Evolutionary conservation across 1,140 invertebrate genomes (phyloP).

Genomic region (Pinna nobilis): DNA sequence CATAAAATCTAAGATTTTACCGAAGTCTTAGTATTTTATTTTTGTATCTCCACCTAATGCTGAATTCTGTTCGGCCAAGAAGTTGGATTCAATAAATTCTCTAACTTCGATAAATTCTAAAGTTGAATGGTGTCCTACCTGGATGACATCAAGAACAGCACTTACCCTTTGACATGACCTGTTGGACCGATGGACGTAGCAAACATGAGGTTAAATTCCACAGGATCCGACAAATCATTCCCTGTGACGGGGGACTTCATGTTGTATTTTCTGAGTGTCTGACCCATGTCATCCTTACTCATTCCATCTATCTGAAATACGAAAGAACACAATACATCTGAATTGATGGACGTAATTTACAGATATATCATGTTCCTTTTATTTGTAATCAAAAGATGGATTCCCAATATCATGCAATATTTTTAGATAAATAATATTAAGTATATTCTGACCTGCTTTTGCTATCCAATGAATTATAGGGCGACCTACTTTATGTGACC

Average conservation of each 20-base stretch:
- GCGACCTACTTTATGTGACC: too few relatives aligned
- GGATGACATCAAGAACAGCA: neutral
- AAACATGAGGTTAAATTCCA: slow-evolving; percentile 99
- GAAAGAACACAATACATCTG: too few relatives aligned
- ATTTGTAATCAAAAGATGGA: too few relatives aligned
- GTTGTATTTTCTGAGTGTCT: slow-evolving; percentile 87
- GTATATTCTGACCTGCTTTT: too few relatives aligned
- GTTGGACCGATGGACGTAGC: slow-evolving; percentile 97
- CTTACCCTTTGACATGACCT: slow-evolving; percentile 90
- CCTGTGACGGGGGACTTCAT: slow-evolving; percentile 97
- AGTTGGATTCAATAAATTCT: neutral
- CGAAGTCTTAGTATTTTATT: too few relatives aligned
- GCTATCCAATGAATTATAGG: too few relatives aligned
- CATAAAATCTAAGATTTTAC: too few relatives aligned
- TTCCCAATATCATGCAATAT: too few relatives aligned
- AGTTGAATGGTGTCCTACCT: neutral
- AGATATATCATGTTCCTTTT: too few relatives aligned
- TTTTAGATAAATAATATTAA: too few relatives aligned
- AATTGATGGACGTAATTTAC: too few relatives aligned
- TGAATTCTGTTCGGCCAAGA: neutral
- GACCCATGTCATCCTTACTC: slow-evolving; percentile 91
- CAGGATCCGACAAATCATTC: slow-evolving; percentile 94
- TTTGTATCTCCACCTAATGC: too few relatives aligned
- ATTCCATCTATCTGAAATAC: slow-evolving; percentile 84
- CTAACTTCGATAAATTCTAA: neutral